Conservation (phyloP, 2,113 vertebrate genomes). For the Lamprologus lemairii region DNA sequence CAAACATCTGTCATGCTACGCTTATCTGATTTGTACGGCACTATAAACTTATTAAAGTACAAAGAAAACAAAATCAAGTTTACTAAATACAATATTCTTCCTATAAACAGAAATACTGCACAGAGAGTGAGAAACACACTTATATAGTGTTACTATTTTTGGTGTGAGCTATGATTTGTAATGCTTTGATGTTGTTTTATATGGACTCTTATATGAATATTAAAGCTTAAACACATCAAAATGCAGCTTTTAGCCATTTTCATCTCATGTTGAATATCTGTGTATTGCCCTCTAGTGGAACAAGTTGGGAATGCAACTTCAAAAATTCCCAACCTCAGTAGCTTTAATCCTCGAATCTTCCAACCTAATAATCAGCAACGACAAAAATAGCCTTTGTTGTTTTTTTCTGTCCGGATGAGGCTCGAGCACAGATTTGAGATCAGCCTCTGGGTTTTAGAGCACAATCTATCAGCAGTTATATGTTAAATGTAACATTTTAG, state of each 20-base stretch:
- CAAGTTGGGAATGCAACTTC: not conserved
- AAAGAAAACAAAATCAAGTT: not conserved
- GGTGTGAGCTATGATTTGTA: not conserved
- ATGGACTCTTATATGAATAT: not conserved
- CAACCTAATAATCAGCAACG: not conserved
- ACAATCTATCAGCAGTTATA: not conserved
- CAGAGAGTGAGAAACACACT: not conserved
- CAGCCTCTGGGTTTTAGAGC: not conserved
- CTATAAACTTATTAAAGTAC: not conserved
- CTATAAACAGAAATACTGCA: not conserved
- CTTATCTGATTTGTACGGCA: not conserved
- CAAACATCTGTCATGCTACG: not conserved
- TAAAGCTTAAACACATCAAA: not conserved
- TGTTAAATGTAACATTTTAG: not conserved
- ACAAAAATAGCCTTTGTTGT: not conserved
- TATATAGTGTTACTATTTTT: not conserved
- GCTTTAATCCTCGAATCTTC: not conserved
- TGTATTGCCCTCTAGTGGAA: constrained; percentile 10
- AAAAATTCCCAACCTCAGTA: not conserved
- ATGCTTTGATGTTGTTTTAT: not conserved
- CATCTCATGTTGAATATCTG: not conserved
- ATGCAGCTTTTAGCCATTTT: not conserved
- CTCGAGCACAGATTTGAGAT: not conserved
- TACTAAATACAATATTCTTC: not conserved
- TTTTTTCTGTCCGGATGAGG: not conserved